Evolutionary conservation across 2,113 vertebrate genomes (phyloP).

Genomic region (Numida meleagris): DNA sequence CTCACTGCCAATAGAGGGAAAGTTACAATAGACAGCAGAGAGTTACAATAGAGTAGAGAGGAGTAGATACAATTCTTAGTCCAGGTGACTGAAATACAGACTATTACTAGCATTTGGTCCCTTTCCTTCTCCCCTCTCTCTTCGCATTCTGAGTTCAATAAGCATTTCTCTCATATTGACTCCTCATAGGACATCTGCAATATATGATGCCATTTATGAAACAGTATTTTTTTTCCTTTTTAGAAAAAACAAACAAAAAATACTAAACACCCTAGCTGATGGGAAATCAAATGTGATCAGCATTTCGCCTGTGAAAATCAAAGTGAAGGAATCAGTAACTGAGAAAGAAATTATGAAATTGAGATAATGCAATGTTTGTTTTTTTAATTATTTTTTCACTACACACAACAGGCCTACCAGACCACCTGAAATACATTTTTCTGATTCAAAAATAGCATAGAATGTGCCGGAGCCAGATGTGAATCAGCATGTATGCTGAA

Average conservation of each 20-base stretch:
- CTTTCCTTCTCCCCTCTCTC: not conserved
- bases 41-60: not conserved
- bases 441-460: constrained; percentile 3
- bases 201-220: not conserved
- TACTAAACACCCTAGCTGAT: fast-evolving
- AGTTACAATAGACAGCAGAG: too few species aligned
- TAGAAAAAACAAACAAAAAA: not conserved
- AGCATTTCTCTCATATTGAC: not conserved
- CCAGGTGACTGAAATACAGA: not conserved
- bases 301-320: not conserved
- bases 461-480: not conserved
- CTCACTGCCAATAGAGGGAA: not conserved
- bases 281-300: not conserved
- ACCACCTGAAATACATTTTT: not conserved
- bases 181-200: not conserved
- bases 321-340: not conserved
- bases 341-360: not conserved
- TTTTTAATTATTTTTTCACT: not conserved
- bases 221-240: not conserved
- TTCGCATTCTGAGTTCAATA: not conserved
- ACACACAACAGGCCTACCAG: not conserved
- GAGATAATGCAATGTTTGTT: not conserved
- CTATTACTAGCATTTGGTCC: not conserved
- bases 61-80: not conserved
- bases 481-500: not conserved